Evolutionary conservation across 1,140 invertebrate species (phyloP), one percentile per base, ranked within the genome.

Genomic region (Zaprionus davidi): DNA sequence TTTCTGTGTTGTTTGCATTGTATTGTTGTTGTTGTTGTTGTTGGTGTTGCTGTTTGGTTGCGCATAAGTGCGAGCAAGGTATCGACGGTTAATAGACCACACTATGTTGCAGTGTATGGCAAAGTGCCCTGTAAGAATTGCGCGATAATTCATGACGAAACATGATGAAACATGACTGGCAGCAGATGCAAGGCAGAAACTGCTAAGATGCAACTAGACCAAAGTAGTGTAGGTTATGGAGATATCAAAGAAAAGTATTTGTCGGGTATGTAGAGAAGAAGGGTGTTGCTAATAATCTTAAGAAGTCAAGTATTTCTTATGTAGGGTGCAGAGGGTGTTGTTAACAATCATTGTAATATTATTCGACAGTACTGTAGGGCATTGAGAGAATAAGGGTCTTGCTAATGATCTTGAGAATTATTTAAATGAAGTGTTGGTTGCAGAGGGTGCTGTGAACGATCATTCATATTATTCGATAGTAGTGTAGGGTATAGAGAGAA

Each of bases 11-110:
- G 31, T 11, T 34, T 34, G 5, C 20, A 22, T 36, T 34, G 28
- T 31, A 7, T 31, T 31, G 7, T 31, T 31, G 28, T 9, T 31
- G n/a, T 22, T 44, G 12, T 26, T n/a, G 15, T 11, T 26, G 58
- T 58, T 11, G 17, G 6, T 44, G 12, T 26, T n/a, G 15, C 3
- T 26, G 58, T 53, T 22, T 6, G 53, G 53, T 56, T 56, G 53
- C 53, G 22, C 49, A 66, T 66, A 66, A 66, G 64, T 66, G 9
- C 41, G 5, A 3, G n/a, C 15, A 34, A 17, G 11, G 13, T 31
- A 56, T 56, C n/a, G 9, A 24, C 7, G 41, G 12, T 38, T 34
- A 34, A 64, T 24, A 64, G n/a, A 56, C 22, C n/a, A 51, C 46
- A 51, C 46, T 12, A 51, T 46, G n/a, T 20, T 46, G 3, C 17